Conservation (phyloP, 1,140 invertebrate genomes). For the Micrasema minimum region DNA sequence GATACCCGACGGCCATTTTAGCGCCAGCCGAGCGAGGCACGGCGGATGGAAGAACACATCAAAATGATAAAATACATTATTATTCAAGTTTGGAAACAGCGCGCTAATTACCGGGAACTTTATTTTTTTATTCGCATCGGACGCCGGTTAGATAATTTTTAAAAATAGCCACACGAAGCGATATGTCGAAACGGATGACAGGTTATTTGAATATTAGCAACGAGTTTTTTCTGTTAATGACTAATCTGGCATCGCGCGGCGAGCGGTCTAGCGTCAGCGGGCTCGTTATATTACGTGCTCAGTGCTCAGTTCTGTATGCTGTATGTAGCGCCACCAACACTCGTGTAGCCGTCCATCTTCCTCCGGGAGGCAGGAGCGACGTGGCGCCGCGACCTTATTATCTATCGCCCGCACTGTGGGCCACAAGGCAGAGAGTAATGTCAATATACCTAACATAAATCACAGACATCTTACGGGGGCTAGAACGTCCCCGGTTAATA, state of each 20-base stretch:
- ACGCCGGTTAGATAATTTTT: conserved; percentile 33
- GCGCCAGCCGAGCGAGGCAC: conserved; percentile 4
- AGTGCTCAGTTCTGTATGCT: no score
- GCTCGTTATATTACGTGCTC: neutral
- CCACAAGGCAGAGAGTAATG: neutral
- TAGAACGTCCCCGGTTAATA: conserved; percentile 8
- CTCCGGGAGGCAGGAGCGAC: no score
- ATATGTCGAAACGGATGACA: conserved; percentile 17
- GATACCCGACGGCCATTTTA: neutral
- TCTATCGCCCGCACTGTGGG: neutral
- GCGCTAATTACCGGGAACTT: conserved; percentile 14
- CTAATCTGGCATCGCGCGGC: neutral
- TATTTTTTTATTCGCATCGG: conserved; percentile 22
- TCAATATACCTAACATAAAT: conserved; percentile 39
- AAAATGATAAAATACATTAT: no score
- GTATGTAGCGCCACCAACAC: neutral
- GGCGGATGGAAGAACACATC: conserved; percentile 5
- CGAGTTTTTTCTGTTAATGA: neutral
- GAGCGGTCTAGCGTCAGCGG: conserved; percentile 5
- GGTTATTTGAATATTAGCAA: neutral
- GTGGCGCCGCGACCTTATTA: conserved; percentile 2
- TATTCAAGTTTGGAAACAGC: conserved; percentile 19
- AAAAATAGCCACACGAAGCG: conserved; percentile 26
- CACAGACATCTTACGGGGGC: conserved; percentile 44
- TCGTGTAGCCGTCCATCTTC: neutral